Percentiles rank a stretch among this genome's conserved stretches.
These are phyloP conservation scores for Pseudomyrmex pallidus DNA, from an alignment of 1,140 invertebrate genomes.

Conservation along the genomic window DNA sequence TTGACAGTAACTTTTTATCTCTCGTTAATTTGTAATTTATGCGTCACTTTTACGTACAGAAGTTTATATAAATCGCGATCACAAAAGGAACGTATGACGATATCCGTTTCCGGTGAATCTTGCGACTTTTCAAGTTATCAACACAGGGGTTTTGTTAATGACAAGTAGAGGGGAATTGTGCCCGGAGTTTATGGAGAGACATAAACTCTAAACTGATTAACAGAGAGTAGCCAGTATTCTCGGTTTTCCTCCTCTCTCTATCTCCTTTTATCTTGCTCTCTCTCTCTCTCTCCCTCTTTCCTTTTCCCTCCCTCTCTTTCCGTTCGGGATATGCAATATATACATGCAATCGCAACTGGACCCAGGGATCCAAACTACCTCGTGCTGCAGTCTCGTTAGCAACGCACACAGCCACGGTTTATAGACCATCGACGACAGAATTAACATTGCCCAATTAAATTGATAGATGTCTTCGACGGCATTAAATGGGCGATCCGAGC, in stretches of 20 bases:
- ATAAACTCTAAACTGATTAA: conserved; percentile 87
- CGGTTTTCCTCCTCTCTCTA: conserved; percentile 58
- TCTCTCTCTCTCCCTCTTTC: background rate
- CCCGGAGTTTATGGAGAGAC: conserved; percentile 83
- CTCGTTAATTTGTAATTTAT: conserved; percentile 31
- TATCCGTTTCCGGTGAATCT: conserved; percentile 75
- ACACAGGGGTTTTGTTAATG: conserved; percentile 85
- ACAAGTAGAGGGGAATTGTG: conserved; percentile 81
- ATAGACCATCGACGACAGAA: conserved; percentile 85
- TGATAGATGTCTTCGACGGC: conserved; percentile 84
- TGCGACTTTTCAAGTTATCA: conserved; percentile 86
- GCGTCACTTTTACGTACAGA: conserved; percentile 38
- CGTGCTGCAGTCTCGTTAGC: conserved; percentile 83
- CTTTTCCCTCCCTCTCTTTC: conserved; percentile 28
- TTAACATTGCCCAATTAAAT: conserved; percentile 86
- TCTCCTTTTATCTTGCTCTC: background rate
- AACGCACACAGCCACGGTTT: conserved; percentile 80
- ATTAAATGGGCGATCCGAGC: conserved; percentile 80
- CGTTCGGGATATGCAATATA: conserved; percentile 80
- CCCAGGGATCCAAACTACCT: conserved; percentile 79
- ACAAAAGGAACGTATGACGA: conserved; percentile 12
- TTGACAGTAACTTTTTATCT: conserved; percentile 61
- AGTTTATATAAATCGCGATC: conserved; percentile 19
- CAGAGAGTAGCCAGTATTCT: conserved; percentile 81
- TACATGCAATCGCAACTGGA: conserved; percentile 78